Conservation (phyloP, 2,888 invertebrate genomes). For the Trichopria drosophilae region DNA sequence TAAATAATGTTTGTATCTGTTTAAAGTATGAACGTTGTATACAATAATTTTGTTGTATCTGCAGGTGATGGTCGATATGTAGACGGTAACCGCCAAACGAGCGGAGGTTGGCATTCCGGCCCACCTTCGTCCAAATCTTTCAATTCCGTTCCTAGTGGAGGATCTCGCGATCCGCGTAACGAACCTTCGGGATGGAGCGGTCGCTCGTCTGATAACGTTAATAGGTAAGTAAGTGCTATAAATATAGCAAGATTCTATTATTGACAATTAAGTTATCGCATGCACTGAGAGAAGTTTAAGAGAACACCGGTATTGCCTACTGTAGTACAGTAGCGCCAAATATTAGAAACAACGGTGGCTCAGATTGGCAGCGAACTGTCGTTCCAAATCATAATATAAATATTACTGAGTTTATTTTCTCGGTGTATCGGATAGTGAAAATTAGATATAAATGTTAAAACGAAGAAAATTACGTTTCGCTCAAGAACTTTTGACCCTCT, state of each 20-base stretch:
- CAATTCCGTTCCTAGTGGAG: conserved; percentile 52
- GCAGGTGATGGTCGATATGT: conserved; percentile 55
- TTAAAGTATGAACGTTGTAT: conserved; percentile 15
- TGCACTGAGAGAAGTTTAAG: too few relatives aligned
- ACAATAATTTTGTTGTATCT: conserved; percentile 32
- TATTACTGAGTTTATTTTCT: too few relatives aligned
- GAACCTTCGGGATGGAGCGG: conserved; percentile 55
- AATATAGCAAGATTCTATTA: not conserved
- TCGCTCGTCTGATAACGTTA: conserved; percentile 53
- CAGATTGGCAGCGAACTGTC: too few relatives aligned
- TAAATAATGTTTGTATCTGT: not conserved
- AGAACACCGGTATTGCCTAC: too few relatives aligned
- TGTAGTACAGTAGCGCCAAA: too few relatives aligned
- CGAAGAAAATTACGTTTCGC: too few relatives aligned
- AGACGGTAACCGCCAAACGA: conserved; percentile 52
- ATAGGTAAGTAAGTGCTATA: conserved; percentile 45
- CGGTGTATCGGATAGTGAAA: too few relatives aligned
- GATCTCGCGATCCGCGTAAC: conserved; percentile 52
- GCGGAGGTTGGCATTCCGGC: conserved; percentile 55
- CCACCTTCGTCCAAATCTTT: conserved; percentile 53
- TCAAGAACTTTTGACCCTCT: too few relatives aligned
- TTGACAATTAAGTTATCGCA: conserved; percentile 4
- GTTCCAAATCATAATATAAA: too few relatives aligned
- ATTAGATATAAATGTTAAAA: too few relatives aligned
- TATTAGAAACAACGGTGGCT: too few relatives aligned